Evolutionary conservation across 2,888 invertebrate species (phyloP).

Genomic region (Limnephilus rhombicus): DNA sequence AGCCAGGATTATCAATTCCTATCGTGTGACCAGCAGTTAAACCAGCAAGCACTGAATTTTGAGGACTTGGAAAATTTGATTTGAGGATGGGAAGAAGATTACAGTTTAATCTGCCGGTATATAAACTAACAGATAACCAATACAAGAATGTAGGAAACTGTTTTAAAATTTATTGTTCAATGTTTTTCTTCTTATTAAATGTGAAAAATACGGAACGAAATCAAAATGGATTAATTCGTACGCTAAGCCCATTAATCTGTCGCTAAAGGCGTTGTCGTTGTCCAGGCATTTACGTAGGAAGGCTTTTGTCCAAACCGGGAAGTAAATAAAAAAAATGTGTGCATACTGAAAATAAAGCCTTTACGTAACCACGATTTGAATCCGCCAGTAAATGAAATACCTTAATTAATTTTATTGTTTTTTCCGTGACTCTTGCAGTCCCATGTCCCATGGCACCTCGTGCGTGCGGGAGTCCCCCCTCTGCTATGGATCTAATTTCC

Average conservation of each 20-base stretch:
- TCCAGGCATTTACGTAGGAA: not conserved
- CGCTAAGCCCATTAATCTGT: not conserved
- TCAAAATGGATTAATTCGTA: not conserved
- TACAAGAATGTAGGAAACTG: not conserved
- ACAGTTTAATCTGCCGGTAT: not conserved
- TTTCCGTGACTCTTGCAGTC: not conserved
- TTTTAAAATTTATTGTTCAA: not conserved
- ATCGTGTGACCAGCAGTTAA: not conserved
- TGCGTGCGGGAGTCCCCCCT: not conserved
- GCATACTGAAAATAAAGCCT: not conserved
- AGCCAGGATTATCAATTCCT: not conserved
- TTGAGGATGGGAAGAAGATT: not conserved
- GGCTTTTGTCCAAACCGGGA: too few species aligned
- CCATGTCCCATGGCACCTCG: not conserved
- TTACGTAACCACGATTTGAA: not conserved
- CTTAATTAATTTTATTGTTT: not conserved
- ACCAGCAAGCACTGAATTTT: not conserved
- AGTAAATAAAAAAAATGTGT: too few species aligned
- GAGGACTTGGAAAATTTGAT: not conserved
- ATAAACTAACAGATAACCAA: not conserved
- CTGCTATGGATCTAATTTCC: conserved; percentile 1
- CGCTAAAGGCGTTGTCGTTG: not conserved
- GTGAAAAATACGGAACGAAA: not conserved
- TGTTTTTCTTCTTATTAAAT: not conserved
- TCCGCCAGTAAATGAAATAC: not conserved